Evolutionary conservation across 2,797 vertebrate genomes (phyloP), one percentile per base, ranked within the genome.

Genomic region (Anniella stebbinsi): DNA sequence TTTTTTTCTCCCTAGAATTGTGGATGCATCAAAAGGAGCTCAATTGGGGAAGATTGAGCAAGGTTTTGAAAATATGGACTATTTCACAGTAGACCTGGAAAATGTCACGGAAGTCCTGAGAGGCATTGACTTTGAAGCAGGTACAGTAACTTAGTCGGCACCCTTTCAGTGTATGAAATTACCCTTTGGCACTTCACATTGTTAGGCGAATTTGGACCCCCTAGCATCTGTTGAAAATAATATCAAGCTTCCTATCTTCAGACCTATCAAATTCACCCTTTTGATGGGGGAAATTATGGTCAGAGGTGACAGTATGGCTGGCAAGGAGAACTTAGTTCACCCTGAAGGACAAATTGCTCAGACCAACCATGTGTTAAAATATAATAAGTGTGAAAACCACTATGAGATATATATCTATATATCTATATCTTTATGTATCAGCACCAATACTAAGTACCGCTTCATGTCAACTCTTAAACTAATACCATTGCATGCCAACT

Each of bases 51-150:
- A 98, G 91, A 98, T 97, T 0, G 98, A 99, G 91, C 98, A 97
- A 0, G 98, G 98, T 88, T 99, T 98, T 9, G 99, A 99, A 96
- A 98, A 96, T 96, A 99, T 99, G 99, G 99, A 99, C 41, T 97
- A 98, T 96, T 99, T 99, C 94, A 97, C 98, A 0, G 80, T 99
- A 93, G 97, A 98, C 84, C 98, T 98, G 18, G 98, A 98, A 30
- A 97, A 98, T 4, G 97, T 98, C 57, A 95, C 97, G 8, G 96
- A 98, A 0, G 93, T 98, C 13, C 94, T 99, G 63, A 95, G 90
- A 0, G 97, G 97, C 94, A 97, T 99, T 92, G 97, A 98, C 96
- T 99, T 99, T 54, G 97, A 97, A 15, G 90, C 81, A 3, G 97
- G 98, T 98, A 97, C 83, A 84, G 15, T 41, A 33, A 76, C 2